These are phyloP conservation scores for Stenolophus ochropezus DNA, from an alignment of 2,888 invertebrate genomes.

Conservation along the genomic window DNA sequence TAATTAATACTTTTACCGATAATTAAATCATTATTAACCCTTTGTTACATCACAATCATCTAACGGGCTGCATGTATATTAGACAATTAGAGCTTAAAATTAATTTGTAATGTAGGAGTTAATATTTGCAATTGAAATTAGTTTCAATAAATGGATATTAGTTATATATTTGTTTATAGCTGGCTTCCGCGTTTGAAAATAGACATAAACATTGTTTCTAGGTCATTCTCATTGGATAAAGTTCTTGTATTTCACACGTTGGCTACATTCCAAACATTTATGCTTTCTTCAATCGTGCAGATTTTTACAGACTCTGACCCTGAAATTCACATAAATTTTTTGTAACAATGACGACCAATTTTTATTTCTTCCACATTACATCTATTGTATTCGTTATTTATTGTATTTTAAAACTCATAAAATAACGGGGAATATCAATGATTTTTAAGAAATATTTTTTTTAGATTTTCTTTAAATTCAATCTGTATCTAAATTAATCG, in stretches of 20 bases:
- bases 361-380: background rate
- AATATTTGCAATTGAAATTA: background rate
- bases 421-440: too few species aligned
- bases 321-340: background rate
- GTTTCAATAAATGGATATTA: background rate
- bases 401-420: too few species aligned
- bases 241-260: background rate
- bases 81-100: background rate
- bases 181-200: constrained; percentile 25
- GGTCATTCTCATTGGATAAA: constrained; percentile 10
- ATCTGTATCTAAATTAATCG: too few species aligned
- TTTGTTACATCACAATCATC: constrained; percentile 28
- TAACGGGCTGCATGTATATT: constrained; percentile 8
- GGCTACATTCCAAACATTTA: background rate
- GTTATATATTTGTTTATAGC: constrained; percentile 19
- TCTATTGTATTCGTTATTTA: background rate
- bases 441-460: too few species aligned
- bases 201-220: constrained; percentile 29
- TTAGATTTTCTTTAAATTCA: too few species aligned
- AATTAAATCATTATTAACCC: constrained; percentile 14
- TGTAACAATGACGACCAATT: background rate
- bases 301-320: background rate
- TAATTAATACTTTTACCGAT: constrained; percentile 4
- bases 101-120: constrained; percentile 8
- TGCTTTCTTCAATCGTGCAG: background rate